Evolutionary conservation across 2,113 vertebrate species (phyloP), one percentile per base, ranked within the genome.

Genomic region (Caracal caracal): DNA sequence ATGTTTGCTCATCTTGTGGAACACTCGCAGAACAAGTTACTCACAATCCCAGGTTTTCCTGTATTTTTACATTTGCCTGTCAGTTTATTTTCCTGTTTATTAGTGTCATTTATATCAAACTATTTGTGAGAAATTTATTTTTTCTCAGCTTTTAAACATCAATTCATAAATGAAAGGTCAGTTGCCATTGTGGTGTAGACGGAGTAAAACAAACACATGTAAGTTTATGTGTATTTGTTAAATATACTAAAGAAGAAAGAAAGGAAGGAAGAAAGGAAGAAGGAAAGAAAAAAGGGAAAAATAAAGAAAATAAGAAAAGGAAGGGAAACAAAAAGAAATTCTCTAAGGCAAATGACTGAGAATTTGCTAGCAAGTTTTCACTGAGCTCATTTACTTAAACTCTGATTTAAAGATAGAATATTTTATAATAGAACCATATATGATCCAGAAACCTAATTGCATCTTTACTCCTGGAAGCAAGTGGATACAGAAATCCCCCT

Each of bases 291-390:
- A 26, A 30, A 47, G 40, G 26, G 15, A 90, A 6, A 59, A 35
- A 16, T 28, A 66, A 24, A 40, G 35, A 24, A 47, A 73, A 43
- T 0, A 71, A 24, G 4, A 65, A 30, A 53, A n/a, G 6, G 2
- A 10, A 37, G 8, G 10, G 24, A 24, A 4, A 85, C 43, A 43
- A 56, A 86, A 13, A 30, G 26, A 76, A 78, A 26, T 78, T 94
- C 28, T 68, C n/a, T 13, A 63, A 81, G 93, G 20, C 6, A 70
- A 59, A n/a, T 56, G 30, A 63, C 63, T 61, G 49, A 86, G n/a
- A 51, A 66, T 81, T 43, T 95, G 9, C 35, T 66, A 86, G 35
- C 47, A 82, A 96, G 35, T 80, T 87, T 91, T 96, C n/a, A 79
- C 19, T 10, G 28, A 16, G 22, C 20, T 87, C 8, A 56, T 43